Evolutionary conservation across 2,113 vertebrate genomes (phyloP).

Genomic region (Eira barbara): DNA sequence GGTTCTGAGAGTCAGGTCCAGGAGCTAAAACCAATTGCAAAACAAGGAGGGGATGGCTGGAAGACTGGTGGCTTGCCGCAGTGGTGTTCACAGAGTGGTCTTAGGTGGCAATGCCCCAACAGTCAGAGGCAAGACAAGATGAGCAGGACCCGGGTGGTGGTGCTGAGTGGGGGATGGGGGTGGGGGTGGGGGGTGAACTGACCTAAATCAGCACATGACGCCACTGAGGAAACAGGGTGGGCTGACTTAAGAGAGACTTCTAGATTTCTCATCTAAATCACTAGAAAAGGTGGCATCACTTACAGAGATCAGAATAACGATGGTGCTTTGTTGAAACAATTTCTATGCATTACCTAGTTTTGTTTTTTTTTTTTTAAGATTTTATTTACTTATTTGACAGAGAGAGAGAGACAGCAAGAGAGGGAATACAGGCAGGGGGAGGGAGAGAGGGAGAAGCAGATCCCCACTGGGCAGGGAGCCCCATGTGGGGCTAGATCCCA

Average conservation of each 20-base stretch:
- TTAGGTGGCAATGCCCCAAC: neutral
- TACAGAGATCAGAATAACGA: neutral
- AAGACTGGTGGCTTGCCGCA: neutral
- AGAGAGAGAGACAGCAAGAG: no score
- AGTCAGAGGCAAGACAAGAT: neutral
- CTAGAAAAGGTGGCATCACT: neutral
- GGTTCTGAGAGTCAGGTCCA: neutral
- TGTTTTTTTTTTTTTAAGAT: no score
- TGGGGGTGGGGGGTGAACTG: neutral
- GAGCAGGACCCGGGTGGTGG: neutral
- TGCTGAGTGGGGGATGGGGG: no score
- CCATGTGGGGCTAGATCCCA: no score
- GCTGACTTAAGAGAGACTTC: neutral
- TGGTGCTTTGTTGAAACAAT: neutral
- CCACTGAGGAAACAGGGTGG: rapidly evolving
- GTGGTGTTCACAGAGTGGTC: neutral
- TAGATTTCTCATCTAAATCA: neutral
- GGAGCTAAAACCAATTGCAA: neutral
- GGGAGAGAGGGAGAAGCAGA: no score
- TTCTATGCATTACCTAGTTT: neutral
- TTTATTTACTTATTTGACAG: no score
- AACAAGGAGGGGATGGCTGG: neutral
- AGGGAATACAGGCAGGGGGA: no score
- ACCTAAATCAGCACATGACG: neutral
- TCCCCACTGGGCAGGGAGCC: no score